These are phyloP conservation scores for Catharus fuscescens DNA, from an alignment of 2,113 vertebrate genomes.

Conservation along the genomic window DNA sequence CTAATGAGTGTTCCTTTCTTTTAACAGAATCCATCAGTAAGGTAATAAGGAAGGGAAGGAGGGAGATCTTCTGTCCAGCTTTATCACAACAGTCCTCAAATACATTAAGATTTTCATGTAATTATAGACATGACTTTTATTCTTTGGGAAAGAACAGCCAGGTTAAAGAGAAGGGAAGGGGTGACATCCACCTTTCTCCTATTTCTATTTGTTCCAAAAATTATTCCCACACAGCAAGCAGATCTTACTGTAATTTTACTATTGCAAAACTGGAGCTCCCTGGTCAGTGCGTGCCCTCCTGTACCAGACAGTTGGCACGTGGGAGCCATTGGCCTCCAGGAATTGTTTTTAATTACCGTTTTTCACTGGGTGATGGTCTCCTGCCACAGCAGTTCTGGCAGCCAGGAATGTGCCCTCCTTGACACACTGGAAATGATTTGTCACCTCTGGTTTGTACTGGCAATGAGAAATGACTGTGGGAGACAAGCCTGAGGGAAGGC, in stretches of 20 bases:
- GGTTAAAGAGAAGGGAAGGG: not conserved
- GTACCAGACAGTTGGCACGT: not conserved
- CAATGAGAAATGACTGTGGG: not conserved
- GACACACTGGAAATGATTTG: not conserved
- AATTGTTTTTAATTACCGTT: not conserved
- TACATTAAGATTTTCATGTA: not conserved
- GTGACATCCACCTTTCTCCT: not conserved
- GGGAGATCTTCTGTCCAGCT: not conserved
- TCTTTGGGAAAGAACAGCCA: not conserved
- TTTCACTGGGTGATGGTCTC: not conserved
- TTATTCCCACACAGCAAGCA: not conserved
- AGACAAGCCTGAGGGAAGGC: not conserved
- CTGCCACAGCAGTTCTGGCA: not conserved
- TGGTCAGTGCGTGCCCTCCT: not conserved
- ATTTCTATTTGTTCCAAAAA: not conserved
- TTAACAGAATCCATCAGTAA: not conserved
- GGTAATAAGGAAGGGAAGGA: not conserved
- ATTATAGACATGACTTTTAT: not conserved
- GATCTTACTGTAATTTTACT: not conserved
- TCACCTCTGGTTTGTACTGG: not conserved
- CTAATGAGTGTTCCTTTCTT: not conserved
- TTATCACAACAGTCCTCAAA: not conserved
- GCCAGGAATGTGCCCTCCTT: not conserved
- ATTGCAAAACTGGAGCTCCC: rapidly evolving
- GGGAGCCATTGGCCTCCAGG: not conserved